phyloP scores from a whole-genome alignment of 2,797 vertebrate genomes.

The Clamator glandarius region DNA sequence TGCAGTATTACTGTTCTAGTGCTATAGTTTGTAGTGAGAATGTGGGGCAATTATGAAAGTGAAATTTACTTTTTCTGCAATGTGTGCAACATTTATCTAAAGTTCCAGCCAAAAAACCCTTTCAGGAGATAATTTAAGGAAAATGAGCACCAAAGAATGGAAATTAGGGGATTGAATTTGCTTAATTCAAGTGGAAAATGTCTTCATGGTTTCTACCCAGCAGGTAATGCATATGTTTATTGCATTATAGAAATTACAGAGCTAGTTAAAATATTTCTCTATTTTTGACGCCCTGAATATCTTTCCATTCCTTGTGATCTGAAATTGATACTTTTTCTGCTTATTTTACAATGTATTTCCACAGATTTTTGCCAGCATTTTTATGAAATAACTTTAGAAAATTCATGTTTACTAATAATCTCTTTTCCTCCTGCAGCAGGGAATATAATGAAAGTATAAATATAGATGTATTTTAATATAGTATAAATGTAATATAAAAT shows the following conservation, averaged over 20 bases:
- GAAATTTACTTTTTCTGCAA: slow-evolving; percentile 59
- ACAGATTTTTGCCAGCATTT: slow-evolving; percentile 44
- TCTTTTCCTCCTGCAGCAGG: neutral
- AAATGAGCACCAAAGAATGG: slow-evolving; percentile 63
- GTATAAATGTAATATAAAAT: no score
- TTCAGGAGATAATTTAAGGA: slow-evolving; percentile 68
- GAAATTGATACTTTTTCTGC: slow-evolving; percentile 59
- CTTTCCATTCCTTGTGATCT: slow-evolving; percentile 63
- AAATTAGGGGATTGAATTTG: slow-evolving; percentile 62
- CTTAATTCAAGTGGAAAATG: slow-evolving; percentile 66
- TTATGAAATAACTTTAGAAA: slow-evolving; percentile 37
- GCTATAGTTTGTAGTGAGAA: neutral
- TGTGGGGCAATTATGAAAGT: slow-evolving; percentile 21
- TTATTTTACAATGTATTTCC: slow-evolving; percentile 43
- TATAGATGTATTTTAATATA: no score
- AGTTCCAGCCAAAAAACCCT: slow-evolving; percentile 65
- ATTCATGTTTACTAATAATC: slow-evolving; percentile 49
- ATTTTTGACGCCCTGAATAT: slow-evolving; percentile 62
- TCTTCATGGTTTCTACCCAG: slow-evolving; percentile 66
- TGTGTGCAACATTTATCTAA: slow-evolving; percentile 55
- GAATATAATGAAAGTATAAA: slow-evolving; percentile 11
- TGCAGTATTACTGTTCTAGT: neutral
- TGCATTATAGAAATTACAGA: slow-evolving; percentile 64
- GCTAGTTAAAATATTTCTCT: slow-evolving; percentile 69
- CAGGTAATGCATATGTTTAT: slow-evolving; percentile 61